Percentiles rank a stretch among this genome's conserved stretches.
These are phyloP conservation scores for Lathamus discolor DNA, from an alignment of 2,113 vertebrate species.

Conservation along the genomic window DNA sequence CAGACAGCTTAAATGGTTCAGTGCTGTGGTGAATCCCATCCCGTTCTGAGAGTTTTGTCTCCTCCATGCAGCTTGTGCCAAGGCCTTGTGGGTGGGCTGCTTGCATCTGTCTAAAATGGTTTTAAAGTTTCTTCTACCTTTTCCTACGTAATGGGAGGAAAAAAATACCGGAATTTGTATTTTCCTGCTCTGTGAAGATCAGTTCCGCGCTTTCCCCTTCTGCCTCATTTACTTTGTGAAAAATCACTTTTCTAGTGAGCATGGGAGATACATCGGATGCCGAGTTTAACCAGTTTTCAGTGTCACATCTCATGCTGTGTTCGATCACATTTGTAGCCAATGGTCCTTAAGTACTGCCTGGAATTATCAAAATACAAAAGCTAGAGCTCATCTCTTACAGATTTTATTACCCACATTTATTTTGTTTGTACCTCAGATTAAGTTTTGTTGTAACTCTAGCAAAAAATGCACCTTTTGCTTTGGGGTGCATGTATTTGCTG, in stretches of 20 bases:
- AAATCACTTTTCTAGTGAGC: not conserved
- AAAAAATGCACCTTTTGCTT: not conserved
- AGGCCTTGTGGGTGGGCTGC: not conserved
- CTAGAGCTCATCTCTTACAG: not conserved
- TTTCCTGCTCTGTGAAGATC: not conserved
- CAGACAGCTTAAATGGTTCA: not conserved
- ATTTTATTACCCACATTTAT: not conserved
- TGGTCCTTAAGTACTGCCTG: not conserved
- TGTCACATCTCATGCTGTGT: rapidly evolving
- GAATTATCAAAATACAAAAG: not conserved
- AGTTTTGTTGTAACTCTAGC: not conserved
- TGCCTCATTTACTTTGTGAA: not conserved
- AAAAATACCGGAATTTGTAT: rapidly evolving
- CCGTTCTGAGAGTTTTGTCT: not conserved
- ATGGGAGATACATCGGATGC: not conserved
- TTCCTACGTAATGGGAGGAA: not conserved
- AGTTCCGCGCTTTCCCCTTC: not conserved
- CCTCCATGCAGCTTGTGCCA: rapidly evolving
- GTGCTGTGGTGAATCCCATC: not conserved
- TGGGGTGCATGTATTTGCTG: rapidly evolving
- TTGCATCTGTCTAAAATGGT: not conserved
- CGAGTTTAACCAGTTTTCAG: not conserved
- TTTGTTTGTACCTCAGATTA: not conserved
- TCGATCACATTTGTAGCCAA: not conserved
- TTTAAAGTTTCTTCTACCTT: not conserved